A percentile compares a stretch with the other conserved stretches of the same genome.
Conservation (phyloP, 2,797 vertebrate genomes). For the Onychomys leucogaster region DNA sequence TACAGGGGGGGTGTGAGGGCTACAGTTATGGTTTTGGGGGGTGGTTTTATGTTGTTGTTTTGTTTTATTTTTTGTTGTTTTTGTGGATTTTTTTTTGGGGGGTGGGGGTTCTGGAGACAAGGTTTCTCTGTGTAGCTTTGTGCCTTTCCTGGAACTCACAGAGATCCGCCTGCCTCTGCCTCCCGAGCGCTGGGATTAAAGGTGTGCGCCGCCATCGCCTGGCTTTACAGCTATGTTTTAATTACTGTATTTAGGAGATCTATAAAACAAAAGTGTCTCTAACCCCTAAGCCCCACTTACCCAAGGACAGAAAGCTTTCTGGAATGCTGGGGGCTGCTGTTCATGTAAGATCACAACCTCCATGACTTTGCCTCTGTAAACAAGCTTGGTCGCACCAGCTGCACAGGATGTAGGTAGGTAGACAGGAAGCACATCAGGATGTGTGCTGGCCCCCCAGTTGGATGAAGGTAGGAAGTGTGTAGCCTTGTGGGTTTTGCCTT, state of each 20-base stretch:
- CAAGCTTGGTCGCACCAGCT: background rate
- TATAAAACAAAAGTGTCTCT: background rate
- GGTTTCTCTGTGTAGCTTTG: no score
- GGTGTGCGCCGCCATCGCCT: no score
- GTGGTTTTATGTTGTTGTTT: no score
- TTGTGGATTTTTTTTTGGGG: no score
- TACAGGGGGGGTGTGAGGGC: background rate
- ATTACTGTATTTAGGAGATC: background rate
- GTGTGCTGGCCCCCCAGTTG: background rate
- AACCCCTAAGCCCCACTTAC: background rate
- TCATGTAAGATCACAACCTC: background rate
- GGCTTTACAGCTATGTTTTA: background rate
- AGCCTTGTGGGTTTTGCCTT: background rate
- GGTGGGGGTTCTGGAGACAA: no score
- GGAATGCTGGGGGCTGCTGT: no score
- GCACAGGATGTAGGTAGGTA: background rate
- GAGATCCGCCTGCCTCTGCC: no score
- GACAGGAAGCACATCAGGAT: background rate
- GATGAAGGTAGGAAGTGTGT: background rate
- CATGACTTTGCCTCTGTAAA: background rate
- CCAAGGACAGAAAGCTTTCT: background rate
- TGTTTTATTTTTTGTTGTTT: no score
- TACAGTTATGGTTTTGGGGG: no score
- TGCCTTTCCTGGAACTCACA: no score
- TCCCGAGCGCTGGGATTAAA: no score